Conservation (phyloP, 37 sponge, comb jelly and placozoan species). For the Spongilla lacustris region DNA sequence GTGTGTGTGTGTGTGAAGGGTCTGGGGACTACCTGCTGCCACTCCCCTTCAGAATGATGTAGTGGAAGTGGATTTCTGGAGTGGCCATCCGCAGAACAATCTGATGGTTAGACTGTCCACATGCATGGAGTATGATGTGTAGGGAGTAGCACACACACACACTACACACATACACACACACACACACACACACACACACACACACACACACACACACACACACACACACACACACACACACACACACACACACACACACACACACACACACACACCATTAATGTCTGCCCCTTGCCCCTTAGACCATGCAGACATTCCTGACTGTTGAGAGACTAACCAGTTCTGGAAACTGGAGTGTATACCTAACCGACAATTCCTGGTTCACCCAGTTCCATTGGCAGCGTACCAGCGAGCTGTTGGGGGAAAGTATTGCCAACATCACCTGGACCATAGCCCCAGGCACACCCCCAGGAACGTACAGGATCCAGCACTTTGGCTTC, state of each 20-base stretch:
- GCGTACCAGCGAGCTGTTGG: slow-evolving; percentile 38
- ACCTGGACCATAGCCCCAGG: slow-evolving; percentile 77
- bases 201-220: background rate
- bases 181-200: background rate
- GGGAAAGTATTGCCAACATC: slow-evolving; percentile 78
- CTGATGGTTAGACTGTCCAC: slow-evolving; percentile 26
- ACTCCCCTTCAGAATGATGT: slow-evolving; percentile 42
- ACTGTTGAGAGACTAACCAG: slow-evolving; percentile 63
- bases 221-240: no score
- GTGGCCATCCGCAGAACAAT: slow-evolving; percentile 92
- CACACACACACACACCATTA: no score
- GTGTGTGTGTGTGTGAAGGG: no score
- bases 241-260: no score
- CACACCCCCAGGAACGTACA: slow-evolving; percentile 69
- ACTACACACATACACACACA: background rate
- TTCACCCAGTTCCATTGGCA: slow-evolving; percentile 76
- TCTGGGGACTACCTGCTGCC: background rate
- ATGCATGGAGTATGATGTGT: no score
- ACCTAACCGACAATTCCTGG: slow-evolving; percentile 59
- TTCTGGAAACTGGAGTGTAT: slow-evolving; percentile 74
- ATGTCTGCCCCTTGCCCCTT: background rate
- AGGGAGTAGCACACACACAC: no score
- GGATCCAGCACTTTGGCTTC: slow-evolving; percentile 87
- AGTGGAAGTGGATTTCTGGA: slow-evolving; percentile 79
- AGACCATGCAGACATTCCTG: slow-evolving; percentile 73